Percentiles rank a stretch among this genome's conserved stretches.
Evolutionary conservation across 2,113 vertebrate species (phyloP).

Genomic region (Canis aureus): DNA sequence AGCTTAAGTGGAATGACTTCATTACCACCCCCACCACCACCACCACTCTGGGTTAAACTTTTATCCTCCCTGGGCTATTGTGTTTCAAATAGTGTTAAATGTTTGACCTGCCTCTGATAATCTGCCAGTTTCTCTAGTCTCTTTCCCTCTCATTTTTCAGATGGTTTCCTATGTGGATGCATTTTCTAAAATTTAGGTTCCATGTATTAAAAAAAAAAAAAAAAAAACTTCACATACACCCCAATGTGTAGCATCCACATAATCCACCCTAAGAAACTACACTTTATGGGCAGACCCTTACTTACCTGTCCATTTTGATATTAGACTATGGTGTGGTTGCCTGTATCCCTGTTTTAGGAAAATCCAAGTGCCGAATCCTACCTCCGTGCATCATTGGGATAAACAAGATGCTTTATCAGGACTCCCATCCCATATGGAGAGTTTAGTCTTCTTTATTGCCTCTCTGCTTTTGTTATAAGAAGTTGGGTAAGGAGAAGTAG

Average conservation of each 20-base stretch:
- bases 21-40: neutral
- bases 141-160: slow-evolving; percentile 3
- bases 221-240: neutral
- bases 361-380: neutral
- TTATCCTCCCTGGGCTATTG: neutral
- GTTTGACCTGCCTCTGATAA: neutral
- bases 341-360: neutral
- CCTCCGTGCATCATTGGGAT: neutral
- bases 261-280: neutral
- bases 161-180: fast-evolving
- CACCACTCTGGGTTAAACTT: neutral
- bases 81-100: neutral
- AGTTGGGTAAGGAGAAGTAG: neutral
- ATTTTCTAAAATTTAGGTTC: neutral
- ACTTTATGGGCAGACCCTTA: neutral
- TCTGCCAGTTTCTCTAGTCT: neutral
- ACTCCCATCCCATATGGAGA: neutral
- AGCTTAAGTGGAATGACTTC: neutral
- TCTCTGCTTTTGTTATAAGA: neutral
- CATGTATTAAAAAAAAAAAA: too few relatives aligned
- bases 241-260: neutral
- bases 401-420: neutral
- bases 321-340: neutral
- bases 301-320: neutral
- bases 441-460: neutral